Evolutionary conservation across 35 echinoderm and acorn worm genomes (phyloP).

Genomic region (Lytechinus variegatus): DNA sequence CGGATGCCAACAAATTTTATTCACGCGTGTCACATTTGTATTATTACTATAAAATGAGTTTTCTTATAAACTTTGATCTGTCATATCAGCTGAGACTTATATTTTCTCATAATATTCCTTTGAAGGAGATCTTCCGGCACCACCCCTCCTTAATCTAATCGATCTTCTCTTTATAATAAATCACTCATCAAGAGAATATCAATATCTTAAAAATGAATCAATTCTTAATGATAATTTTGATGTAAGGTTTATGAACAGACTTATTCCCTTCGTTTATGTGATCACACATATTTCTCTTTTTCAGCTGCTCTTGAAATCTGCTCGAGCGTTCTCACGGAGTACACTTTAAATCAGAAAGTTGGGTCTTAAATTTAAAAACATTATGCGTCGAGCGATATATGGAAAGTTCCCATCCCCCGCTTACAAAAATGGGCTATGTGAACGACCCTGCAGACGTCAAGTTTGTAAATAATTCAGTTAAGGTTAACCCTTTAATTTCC

Average conservation of each 20-base stretch:
- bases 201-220: neutral
- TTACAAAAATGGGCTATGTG: neutral
- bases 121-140: too few species aligned
- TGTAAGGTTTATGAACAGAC: neutral
- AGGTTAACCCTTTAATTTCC: neutral
- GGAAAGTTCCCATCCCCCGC: neutral
- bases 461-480: neutral
- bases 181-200: neutral
- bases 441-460: neutral
- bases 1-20: too few species aligned
- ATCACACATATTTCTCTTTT: neutral
- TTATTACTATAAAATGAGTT: too few species aligned
- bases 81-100: too few species aligned
- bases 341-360: neutral
- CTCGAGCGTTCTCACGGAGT: neutral
- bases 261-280: neutral
- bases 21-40: too few species aligned
- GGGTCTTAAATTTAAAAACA: neutral
- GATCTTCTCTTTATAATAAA: neutral
- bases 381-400: neutral
- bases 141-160: too few species aligned
- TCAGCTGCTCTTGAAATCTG: neutral
- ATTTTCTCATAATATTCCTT: too few species aligned
- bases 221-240: neutral
- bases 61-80: too few species aligned